Evolutionary conservation across 2,113 vertebrate genomes (phyloP).

Genomic region (Tychaedon coryphoeus): DNA sequence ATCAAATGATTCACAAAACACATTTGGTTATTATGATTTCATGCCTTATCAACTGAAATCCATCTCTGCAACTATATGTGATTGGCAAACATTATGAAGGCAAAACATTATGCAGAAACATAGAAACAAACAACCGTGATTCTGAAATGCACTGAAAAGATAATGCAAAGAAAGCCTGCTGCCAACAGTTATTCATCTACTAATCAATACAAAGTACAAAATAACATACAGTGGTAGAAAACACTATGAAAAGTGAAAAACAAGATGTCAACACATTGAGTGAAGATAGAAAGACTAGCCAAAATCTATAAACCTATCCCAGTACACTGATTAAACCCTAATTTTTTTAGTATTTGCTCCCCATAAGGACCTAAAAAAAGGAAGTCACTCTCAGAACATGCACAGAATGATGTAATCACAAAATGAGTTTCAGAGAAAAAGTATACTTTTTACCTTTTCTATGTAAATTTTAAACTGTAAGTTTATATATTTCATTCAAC

Average conservation of each 20-base stretch:
- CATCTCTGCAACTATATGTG: not conserved
- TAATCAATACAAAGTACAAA: not conserved
- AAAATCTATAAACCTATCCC: not conserved
- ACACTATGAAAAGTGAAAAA: not conserved
- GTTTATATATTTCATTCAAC: not conserved
- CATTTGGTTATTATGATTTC: not conserved
- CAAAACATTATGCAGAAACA: not conserved
- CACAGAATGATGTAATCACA: not conserved
- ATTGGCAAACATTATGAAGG: not conserved
- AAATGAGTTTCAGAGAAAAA: not conserved
- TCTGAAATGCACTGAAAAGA: not conserved
- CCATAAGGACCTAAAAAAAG: not conserved
- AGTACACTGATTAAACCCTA: not conserved
- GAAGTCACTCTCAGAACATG: not conserved
- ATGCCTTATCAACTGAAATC: not conserved
- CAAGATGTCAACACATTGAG: not conserved
- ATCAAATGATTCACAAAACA: not conserved
- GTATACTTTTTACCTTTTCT: not conserved
- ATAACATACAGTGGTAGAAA: not conserved
- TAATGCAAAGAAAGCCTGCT: not conserved
- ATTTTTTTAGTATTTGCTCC: constrained; percentile 10
- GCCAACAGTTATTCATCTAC: not conserved
- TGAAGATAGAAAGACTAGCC: not conserved
- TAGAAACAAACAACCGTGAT: not conserved
- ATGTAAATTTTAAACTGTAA: constrained; percentile 8